phyloP scores from a whole-genome alignment of 2,888 invertebrate species.

The Platycheirus albimanus region DNA sequence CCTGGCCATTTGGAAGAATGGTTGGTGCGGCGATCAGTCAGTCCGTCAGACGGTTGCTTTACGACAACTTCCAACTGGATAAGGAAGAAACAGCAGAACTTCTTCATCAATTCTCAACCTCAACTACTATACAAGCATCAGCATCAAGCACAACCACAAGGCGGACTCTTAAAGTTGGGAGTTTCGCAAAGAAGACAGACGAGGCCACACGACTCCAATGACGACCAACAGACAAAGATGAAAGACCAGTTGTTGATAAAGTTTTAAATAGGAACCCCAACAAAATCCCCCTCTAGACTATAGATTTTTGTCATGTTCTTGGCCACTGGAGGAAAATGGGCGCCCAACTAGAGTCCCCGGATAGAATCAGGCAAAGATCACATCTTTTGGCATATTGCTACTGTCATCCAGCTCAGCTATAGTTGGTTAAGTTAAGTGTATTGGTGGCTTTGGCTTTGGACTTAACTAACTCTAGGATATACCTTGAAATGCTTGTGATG shows the following conservation, averaged over 20 bases:
- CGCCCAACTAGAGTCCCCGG: constrained; percentile 58
- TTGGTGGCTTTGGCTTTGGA: constrained; percentile 57
- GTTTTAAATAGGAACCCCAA: constrained; percentile 24
- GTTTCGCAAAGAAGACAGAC: constrained; percentile 46
- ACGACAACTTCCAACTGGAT: constrained; percentile 61
- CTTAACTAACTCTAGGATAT: constrained; percentile 29
- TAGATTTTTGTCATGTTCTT: constrained; percentile 45
- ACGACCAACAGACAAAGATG: constrained; percentile 61
- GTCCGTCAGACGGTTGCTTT: constrained; percentile 49
- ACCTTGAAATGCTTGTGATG: constrained; percentile 20
- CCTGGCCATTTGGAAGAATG: constrained; percentile 66
- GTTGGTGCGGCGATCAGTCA: constrained; percentile 57
- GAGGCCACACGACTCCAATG: constrained; percentile 67
- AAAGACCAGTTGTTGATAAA: constrained; percentile 71
- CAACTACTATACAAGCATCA: too few relatives aligned
- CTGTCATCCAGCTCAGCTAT: constrained; percentile 35
- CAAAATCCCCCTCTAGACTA: constrained; percentile 19
- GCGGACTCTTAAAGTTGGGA: constrained; percentile 9
- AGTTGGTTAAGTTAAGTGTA: constrained; percentile 39
- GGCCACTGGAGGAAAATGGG: constrained; percentile 40
- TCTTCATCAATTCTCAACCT: constrained; percentile 55
- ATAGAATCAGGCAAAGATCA: constrained; percentile 64
- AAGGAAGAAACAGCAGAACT: constrained; percentile 54
- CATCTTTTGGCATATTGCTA: constrained; percentile 71
- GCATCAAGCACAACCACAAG: constrained; percentile 12